Evolutionary conservation across 2,113 vertebrate genomes (phyloP).

Genomic region (Vulpes ferrilata): DNA sequence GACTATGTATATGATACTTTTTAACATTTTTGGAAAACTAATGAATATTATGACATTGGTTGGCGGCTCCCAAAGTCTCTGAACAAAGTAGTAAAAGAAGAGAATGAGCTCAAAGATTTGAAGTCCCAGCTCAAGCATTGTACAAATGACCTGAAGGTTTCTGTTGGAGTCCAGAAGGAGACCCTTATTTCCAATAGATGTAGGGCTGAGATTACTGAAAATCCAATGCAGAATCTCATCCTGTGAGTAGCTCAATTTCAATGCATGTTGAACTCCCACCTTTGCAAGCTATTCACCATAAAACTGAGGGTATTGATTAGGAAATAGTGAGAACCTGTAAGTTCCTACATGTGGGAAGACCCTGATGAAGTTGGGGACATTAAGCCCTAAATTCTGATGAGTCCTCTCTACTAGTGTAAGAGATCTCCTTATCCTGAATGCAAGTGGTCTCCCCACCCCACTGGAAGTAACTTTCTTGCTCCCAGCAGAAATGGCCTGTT

Average conservation of each 20-base stretch:
- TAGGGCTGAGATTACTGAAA: background rate
- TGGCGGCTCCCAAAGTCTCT: background rate
- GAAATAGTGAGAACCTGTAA: background rate
- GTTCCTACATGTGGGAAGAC: background rate
- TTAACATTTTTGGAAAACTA: background rate
- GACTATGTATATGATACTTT: background rate
- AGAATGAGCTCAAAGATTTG: background rate
- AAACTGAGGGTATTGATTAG: background rate
- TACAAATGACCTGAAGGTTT: background rate
- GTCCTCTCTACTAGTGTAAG: background rate
- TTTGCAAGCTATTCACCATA: background rate
- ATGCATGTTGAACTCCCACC: background rate
- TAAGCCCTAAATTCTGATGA: background rate
- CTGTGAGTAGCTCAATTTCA: background rate
- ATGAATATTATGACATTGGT: background rate
- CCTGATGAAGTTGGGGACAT: background rate
- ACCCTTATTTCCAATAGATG: background rate
- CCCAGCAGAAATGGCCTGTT: background rate
- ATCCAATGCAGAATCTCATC: background rate
- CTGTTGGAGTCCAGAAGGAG: background rate
- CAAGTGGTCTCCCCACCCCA: background rate
- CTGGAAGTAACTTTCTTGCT: background rate
- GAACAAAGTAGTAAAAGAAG: background rate
- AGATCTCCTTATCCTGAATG: background rate
- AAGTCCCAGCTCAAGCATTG: background rate